A percentile compares a stretch with the other conserved stretches of the same genome.
Evolutionary conservation across 2,888 invertebrate species (phyloP).

Genomic region (Biston betularia): DNA sequence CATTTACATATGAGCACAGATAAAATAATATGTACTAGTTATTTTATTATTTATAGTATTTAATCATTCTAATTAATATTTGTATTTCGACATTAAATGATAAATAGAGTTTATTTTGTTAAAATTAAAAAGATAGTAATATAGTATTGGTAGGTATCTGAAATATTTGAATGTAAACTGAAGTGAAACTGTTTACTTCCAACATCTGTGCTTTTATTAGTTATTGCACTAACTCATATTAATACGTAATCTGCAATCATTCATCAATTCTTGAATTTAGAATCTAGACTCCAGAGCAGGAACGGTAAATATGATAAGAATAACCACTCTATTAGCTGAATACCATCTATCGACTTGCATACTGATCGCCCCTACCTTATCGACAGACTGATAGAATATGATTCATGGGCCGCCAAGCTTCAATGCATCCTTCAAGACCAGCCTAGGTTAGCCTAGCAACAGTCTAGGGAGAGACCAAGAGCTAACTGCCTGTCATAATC

Average conservation of each 20-base stretch:
- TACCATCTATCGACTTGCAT: constrained; percentile 2
- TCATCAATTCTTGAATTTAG: not conserved
- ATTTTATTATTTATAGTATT: too few relatives aligned
- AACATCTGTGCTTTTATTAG: too few relatives aligned
- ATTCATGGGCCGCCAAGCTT: constrained; percentile 20
- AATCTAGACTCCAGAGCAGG: not conserved
- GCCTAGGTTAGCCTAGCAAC: constrained; percentile 46
- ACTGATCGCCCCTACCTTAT: constrained; percentile 17
- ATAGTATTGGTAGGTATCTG: too few relatives aligned
- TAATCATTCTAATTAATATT: too few relatives aligned
- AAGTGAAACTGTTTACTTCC: too few relatives aligned
- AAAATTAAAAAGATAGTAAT: too few relatives aligned
- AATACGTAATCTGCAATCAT: not conserved
- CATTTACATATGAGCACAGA: too few relatives aligned
- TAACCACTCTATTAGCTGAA: constrained; percentile 13
- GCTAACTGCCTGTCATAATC: constrained; percentile 1
- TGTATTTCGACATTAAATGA: too few relatives aligned
- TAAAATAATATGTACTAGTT: too few relatives aligned
- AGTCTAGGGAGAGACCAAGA: constrained; percentile 33
- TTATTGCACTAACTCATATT: too few relatives aligned
- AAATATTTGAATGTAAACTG: too few relatives aligned
- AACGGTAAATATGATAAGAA: constrained; percentile 8
- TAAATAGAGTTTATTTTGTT: too few relatives aligned
- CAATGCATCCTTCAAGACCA: constrained; percentile 23
- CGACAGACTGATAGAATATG: constrained; percentile 25